Base-by-base conservation (phyloP, 2,113 vertebrate genomes). In the Pao palembangensis region DNA sequence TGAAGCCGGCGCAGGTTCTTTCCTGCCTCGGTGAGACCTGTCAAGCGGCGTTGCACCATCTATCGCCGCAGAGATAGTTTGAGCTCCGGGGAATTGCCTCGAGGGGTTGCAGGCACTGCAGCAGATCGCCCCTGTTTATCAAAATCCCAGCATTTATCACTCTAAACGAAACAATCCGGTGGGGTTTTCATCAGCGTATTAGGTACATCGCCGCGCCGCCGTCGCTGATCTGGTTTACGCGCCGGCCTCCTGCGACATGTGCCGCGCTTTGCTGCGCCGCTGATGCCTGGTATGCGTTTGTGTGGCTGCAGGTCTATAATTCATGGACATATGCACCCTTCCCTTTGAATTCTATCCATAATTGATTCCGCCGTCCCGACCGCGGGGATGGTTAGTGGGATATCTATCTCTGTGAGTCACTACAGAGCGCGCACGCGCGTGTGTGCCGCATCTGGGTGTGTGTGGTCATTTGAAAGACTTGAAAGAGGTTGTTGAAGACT, bases 301-400 rank as follows among this genome's bases (percentile, higher is more conserved):
- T 73, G 79, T 58, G 69, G 69, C 71, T 73, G 23, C 8, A 11
- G 77, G 78, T 88, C 73, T 71, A 86, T 88, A 87, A 87, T 88
- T 88, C 71, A 83, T 83, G 83, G 71, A 85, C 80, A 67, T 79
- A 81, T 75, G 72, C 76, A 76, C 79, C 70, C 70, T 81, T 80
- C 75, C 60, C 71, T 85, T 86, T 85, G 76, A 86, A 88, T 85
- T 82, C 64, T 79, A 85, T 87, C 71, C 75, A 87, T 88, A 86
- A 88, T 88, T 88, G 81, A 88, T 87, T 80, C 73, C 73, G 61
- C 70, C 73, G 75, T 75, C 71, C 79, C 74, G 66, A 75, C 60
- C 76, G 75, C 76, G 51, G 79, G 66, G 80, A 64, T 77, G 71
- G 81, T 83, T 79, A 67, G 58, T 41, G 69, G 76, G 59, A 66